Conservation (phyloP, 2,113 vertebrate species). For the Bagarius yarrelli region DNA sequence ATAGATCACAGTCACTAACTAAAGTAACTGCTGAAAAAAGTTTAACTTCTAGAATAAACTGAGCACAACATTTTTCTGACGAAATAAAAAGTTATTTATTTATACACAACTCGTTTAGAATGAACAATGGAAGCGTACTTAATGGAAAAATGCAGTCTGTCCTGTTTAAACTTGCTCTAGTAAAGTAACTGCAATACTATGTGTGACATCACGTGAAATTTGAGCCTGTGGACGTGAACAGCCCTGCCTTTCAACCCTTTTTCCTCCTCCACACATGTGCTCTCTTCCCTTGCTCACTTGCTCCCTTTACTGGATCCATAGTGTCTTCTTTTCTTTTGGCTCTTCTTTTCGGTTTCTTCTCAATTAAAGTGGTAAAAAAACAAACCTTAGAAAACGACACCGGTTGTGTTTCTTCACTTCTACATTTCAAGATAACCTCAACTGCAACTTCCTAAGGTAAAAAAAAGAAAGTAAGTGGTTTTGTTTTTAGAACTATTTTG, state of each 20-base stretch:
- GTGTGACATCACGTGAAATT: constrained; percentile 73
- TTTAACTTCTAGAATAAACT: not conserved
- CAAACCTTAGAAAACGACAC: constrained; percentile 30
- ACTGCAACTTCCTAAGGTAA: constrained; percentile 52
- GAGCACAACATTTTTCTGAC: not conserved
- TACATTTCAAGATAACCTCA: constrained; percentile 19
- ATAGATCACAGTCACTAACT: not conserved
- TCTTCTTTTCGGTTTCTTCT: constrained; percentile 47
- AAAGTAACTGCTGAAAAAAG: not conserved
- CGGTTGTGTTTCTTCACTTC: constrained; percentile 39
- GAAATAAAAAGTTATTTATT: not conserved
- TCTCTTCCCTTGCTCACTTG: constrained; percentile 51
- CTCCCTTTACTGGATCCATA: constrained; percentile 40
- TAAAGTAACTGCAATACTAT: constrained; percentile 52
- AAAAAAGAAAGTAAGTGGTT: constrained; percentile 44
- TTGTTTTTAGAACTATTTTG: constrained; percentile 40
- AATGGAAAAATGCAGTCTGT: not conserved
- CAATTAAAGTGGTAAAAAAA: constrained; percentile 28
- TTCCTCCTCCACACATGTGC: constrained; percentile 58
- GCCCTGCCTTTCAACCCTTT: constrained; percentile 56
- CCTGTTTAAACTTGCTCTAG: constrained; percentile 51
- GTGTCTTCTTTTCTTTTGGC: constrained; percentile 42
- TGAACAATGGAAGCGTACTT: too few relatives aligned
- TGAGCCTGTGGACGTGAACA: constrained; percentile 60
- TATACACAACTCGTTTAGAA: not conserved